Evolutionary conservation across 2,113 vertebrate genomes (phyloP).

Genomic region (Bubo scandiacus): DNA sequence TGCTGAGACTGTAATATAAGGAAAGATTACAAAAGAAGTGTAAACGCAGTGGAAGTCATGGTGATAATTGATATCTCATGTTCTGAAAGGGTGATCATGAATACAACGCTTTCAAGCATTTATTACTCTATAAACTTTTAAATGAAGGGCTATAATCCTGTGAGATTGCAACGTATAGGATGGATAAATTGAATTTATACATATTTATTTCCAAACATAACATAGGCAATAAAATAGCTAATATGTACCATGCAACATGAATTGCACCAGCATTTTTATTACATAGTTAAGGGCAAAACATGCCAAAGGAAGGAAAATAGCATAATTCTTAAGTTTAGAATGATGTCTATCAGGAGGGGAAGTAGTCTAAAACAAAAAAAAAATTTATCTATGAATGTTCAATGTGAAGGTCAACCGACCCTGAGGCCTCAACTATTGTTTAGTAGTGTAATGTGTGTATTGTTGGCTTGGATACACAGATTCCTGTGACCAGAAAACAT

Average conservation of each 20-base stretch:
- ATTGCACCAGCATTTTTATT: background rate
- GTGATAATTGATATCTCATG: background rate
- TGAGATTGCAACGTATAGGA: background rate
- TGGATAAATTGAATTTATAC: background rate
- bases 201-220: background rate
- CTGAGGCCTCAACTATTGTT: background rate
- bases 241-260: background rate
- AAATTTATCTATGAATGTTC: background rate
- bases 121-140: background rate
- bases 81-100: background rate
- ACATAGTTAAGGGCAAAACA: background rate
- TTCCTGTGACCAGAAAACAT: background rate
- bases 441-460: background rate
- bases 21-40: background rate
- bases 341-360: background rate
- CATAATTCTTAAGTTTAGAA: background rate
- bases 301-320: background rate
- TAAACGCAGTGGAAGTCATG: background rate
- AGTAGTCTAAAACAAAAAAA: background rate
- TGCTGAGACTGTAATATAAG: background rate
- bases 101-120: background rate
- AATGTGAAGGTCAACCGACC: background rate
- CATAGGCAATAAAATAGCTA: background rate
- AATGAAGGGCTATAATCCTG: background rate
- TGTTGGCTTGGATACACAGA: background rate